Base-by-base conservation (phyloP, 1,140 invertebrate genomes). In the Pogonomyrmex barbatus region DNA sequence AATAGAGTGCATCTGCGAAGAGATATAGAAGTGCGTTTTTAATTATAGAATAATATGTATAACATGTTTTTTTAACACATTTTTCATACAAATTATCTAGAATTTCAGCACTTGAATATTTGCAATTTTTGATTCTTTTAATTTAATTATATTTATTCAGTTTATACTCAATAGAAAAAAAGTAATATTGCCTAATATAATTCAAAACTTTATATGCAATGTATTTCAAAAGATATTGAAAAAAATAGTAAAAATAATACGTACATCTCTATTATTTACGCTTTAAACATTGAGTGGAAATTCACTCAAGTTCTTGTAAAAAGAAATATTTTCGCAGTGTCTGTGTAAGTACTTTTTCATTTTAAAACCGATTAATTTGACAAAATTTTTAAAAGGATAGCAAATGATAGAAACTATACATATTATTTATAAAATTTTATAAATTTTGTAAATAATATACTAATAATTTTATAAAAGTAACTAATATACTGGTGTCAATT, bases 81-180 rank as follows among this genome's bases (percentile, higher is more conserved):
- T 65, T 65, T 5, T 65, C 30, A 24, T 6, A 50, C 4, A 4
- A 14, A 78, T 10, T 63, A 65, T 65, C 60, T 47, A 62, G 30
- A 17, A n/a, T 45, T 50, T 60, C 45, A 76, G 24, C 54, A 65
- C 12, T 67, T 45, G 54, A 79, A 79, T 79, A 79, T 67, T 42
- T 54, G 47, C n/a, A 79, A 12, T 67, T 33, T 50, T 79, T 65
- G 9, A 17, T 24, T 17, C 2, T 79, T 52, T 33, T 17, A 45
- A 73, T 39, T 42, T 10, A 75, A 45, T 14, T 60, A 60, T 33
- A 9, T 50, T 78, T 63, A 47, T 42, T 60, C 14, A 52, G 12
- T 65, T 6, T 65, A 77, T 62, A n/a, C 39, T 78, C n/a, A 60
- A 52, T 17, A 52, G 6, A 39, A 42, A 76, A 60, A 24, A 14